Conservation (phyloP, 2,888 invertebrate genomes). For the Rhyacophila evoluta region DNA sequence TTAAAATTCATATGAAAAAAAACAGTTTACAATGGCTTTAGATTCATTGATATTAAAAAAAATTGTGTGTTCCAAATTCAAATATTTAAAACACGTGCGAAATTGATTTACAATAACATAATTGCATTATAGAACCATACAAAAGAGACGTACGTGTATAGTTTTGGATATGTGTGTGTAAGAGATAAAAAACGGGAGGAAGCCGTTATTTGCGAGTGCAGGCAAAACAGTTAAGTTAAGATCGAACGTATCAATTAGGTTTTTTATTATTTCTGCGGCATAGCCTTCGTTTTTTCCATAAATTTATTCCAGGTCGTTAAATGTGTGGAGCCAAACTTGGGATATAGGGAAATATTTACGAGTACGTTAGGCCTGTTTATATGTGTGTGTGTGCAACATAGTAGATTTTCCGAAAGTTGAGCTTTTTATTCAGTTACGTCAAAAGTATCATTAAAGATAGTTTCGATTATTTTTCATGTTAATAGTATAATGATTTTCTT, state of each 20-base stretch:
- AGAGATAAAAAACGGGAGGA: not conserved
- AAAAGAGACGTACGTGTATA: too few relatives aligned
- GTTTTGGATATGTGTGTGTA: not conserved
- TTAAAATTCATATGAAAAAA: too few relatives aligned
- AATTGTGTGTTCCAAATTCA: too few relatives aligned
- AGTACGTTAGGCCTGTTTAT: slow-evolving; percentile 15
- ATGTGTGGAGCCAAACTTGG: slow-evolving; percentile 15
- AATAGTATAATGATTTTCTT: too few relatives aligned
- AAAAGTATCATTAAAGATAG: too few relatives aligned
- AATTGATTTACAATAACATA: too few relatives aligned
- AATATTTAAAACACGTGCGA: too few relatives aligned
- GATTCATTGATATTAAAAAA: too few relatives aligned
- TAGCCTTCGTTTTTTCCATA: slow-evolving; percentile 10
- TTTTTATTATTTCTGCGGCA: slow-evolving; percentile 21
- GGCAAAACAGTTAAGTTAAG: slow-evolving; percentile 12
- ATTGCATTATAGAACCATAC: too few relatives aligned
- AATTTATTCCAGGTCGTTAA: slow-evolving; percentile 22
- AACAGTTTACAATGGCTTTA: too few relatives aligned
- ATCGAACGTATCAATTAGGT: slow-evolving; percentile 24
- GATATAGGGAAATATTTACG: slow-evolving; percentile 11
- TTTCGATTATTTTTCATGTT: too few relatives aligned
- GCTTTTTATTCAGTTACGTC: too few relatives aligned
- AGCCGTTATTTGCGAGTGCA: slow-evolving; percentile 4
- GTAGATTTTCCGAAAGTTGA: not conserved
- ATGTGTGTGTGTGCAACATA: slow-evolving; percentile 37